Conservation (phyloP, 2,888 invertebrate genomes). For the Idaea straminata region DNA sequence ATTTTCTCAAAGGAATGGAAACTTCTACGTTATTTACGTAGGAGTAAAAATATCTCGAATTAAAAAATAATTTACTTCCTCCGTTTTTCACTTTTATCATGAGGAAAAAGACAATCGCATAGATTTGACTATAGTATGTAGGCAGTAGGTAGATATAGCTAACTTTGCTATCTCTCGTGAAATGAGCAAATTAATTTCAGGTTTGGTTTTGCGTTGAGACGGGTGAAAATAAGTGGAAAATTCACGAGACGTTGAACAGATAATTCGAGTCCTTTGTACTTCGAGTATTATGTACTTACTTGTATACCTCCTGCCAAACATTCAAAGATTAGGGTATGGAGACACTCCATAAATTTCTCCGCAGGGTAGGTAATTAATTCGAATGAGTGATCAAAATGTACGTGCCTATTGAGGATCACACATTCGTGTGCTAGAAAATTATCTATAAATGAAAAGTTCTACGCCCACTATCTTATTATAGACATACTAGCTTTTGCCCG, state of each 20-base stretch:
- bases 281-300: constrained; percentile 28
- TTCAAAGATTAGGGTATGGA: constrained; percentile 26
- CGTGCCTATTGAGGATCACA: not conserved
- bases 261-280: constrained; percentile 51
- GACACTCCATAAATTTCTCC: constrained; percentile 6
- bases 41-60: not conserved
- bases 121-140: not conserved
- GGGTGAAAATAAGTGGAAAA: constrained; percentile 43
- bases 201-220: constrained; percentile 41
- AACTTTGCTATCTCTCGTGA: constrained; percentile 10
- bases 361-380: constrained; percentile 4
- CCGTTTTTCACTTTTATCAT: not conserved
- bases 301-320: constrained; percentile 25
- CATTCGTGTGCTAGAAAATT: not conserved
- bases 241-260: constrained; percentile 47
- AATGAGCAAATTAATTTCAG: constrained; percentile 46
- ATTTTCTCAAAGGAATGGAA: constrained; percentile 1
- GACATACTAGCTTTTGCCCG: too few species aligned
- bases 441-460: not conserved
- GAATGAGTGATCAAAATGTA: not conserved
- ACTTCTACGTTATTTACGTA: not conserved
- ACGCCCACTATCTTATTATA: not conserved
- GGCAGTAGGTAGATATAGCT: not conserved
- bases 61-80: not conserved
- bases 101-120: not conserved